Conservation (phyloP, 2,113 vertebrate genomes). For the Rhinolophus ferrumequinum region DNA sequence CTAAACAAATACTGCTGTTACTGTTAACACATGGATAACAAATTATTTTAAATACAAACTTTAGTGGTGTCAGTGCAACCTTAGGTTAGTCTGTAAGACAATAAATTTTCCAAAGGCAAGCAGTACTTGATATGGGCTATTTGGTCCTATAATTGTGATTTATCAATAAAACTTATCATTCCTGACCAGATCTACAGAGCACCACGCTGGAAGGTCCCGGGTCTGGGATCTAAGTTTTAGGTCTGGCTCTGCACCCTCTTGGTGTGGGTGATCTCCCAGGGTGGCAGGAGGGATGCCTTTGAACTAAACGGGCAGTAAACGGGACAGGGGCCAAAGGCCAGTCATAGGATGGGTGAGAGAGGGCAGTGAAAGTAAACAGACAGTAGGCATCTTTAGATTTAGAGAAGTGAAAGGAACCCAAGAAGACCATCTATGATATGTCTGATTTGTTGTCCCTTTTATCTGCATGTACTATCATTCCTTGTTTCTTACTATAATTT, state of each 20-base stretch:
- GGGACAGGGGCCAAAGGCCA: neutral
- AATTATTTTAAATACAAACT: slow-evolving; percentile 94
- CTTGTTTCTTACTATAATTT: neutral
- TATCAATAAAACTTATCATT: neutral
- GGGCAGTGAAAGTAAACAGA: neutral
- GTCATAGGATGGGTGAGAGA: neutral
- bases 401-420: neutral
- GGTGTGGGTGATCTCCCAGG: neutral
- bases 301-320: neutral
- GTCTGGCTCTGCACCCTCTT: neutral
- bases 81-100: slow-evolving; percentile 17
- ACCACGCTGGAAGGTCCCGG: neutral
- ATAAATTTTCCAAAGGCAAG: slow-evolving; percentile 12
- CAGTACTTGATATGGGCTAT: neutral
- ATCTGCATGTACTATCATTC: neutral
- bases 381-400: neutral
- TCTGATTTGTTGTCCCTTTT: neutral
- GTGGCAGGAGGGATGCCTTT: neutral
- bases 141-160: neutral
- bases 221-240: neutral
- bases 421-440: neutral
- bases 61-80: neutral
- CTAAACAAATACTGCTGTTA: slow-evolving; percentile 94
- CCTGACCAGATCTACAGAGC: neutral
- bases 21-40: slow-evolving; percentile 95